Percentiles rank a stretch among this genome's conserved stretches.
phyloP scores from a whole-genome alignment of 2,113 vertebrate species.

The Crocuta crocuta region DNA sequence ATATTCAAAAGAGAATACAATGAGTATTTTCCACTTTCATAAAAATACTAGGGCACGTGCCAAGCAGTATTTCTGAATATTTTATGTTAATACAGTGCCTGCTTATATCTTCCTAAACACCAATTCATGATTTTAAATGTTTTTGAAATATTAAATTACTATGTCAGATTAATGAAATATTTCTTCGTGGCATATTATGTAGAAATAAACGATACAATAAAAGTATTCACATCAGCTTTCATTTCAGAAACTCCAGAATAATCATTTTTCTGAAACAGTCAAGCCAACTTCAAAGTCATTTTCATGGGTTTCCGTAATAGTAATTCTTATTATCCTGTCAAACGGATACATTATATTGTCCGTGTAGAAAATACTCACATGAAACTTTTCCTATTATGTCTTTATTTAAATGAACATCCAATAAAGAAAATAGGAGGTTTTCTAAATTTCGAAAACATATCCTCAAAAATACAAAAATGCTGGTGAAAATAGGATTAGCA shows the following conservation, averaged over 20 bases:
- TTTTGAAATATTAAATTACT: not conserved
- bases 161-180: not conserved
- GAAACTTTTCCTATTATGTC: not conserved
- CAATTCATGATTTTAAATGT: not conserved
- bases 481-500: not conserved
- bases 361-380: not conserved
- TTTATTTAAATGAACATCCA: not conserved
- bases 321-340: not conserved
- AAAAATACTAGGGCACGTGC: not conserved
- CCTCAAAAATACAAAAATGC: not conserved
- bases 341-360: not conserved
- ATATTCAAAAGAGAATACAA: not conserved
- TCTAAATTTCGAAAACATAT: not conserved
- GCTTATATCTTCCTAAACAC: not conserved
- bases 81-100: not conserved
- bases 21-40: slow-evolving; percentile 16
- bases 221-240: not conserved
- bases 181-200: not conserved
- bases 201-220: not conserved
- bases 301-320: not conserved
- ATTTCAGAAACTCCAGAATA: not conserved
- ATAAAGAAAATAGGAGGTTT: not conserved
- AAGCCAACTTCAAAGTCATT: not conserved
- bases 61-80: slow-evolving; percentile 12
- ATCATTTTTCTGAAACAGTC: not conserved